Evolutionary conservation across 2,888 invertebrate species (phyloP), one percentile per base, ranked within the genome.

Genomic region (Hirtodrosophila duncani): DNA sequence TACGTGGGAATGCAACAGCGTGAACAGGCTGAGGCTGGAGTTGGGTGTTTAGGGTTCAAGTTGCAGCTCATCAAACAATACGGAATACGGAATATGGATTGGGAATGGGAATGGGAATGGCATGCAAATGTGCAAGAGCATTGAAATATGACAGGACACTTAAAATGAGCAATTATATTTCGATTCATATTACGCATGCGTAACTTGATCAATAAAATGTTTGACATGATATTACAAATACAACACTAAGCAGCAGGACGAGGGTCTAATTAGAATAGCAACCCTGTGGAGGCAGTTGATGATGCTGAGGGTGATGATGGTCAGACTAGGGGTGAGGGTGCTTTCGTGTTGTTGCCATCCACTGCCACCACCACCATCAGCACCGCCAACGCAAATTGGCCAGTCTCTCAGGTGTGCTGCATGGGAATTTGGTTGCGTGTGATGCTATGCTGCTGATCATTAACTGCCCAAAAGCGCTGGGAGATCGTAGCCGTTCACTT

Each of bases 361-460:
- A 52, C 53, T 64, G 59, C 57, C 55, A 42, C 18, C 44, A 6
- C 45, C 45, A n/a, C 8, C 13, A 10, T 10, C 8, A 16, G 10
- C 26, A 4, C 5, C 59, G 51, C 62, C 62, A 43, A 44, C 44
- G 7, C 27, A 27, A 29, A 16, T 30, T 44, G 30, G 29, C 21
- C 34, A 42, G 37, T n/a, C 18, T 21, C 49, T 72, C 72, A 79
- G 75, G 75, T 75, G 70, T 39, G 46, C 50, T 74, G 82, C 67
- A 83, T 83, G 82, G 83, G 83, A 83, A 83, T 83, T 53, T 16
- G 65, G 42, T 82, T 71, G 81, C 83, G 82, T 83, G 82, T 63
- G 68, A 66, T 72, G 82, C 63, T 67, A 79, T 81, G 64, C 52
- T 64, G 44, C 26, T 44, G 43, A 59, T 75, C 70, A 79, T 79